Conservation (phyloP, 92 coral and sea anemone genomes). For the Palythoa grandiflora region DNA sequence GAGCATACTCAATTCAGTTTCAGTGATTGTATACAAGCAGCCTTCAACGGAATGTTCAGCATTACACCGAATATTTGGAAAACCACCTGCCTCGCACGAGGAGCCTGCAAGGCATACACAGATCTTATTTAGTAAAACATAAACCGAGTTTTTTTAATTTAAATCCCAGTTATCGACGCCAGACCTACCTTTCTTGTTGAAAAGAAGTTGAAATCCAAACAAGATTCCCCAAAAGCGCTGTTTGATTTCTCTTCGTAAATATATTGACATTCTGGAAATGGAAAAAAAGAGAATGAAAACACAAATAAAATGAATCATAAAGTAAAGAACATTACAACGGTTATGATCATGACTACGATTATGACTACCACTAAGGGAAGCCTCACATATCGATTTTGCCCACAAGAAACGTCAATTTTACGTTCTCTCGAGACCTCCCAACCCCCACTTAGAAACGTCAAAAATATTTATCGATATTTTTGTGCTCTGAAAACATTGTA, state of each 20-base stretch:
- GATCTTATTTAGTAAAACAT: neutral
- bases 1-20: slow-evolving; percentile 77
- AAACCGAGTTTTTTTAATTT: neutral
- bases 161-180: neutral
- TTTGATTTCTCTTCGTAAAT: slow-evolving; percentile 80
- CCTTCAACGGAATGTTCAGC: slow-evolving; percentile 89
- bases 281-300: neutral
- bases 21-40: slow-evolving; percentile 80
- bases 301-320: neutral
- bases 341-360: no score
- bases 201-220: slow-evolving; percentile 86
- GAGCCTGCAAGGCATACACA: slow-evolving; percentile 65
- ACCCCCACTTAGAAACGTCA: no score
- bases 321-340: no score
- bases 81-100: slow-evolving; percentile 85
- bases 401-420: no score
- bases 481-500: no score
- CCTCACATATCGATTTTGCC: no score
- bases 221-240: slow-evolving; percentile 87
- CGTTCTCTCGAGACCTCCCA: no score
- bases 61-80: slow-evolving; percentile 77
- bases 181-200: slow-evolving; percentile 85
- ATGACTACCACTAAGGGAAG: no score
- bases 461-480: no score
- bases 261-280: slow-evolving; percentile 80